Evolutionary conservation across 23 tunicate species (phyloP).

Genomic region (Trididemnum nubilum): DNA sequence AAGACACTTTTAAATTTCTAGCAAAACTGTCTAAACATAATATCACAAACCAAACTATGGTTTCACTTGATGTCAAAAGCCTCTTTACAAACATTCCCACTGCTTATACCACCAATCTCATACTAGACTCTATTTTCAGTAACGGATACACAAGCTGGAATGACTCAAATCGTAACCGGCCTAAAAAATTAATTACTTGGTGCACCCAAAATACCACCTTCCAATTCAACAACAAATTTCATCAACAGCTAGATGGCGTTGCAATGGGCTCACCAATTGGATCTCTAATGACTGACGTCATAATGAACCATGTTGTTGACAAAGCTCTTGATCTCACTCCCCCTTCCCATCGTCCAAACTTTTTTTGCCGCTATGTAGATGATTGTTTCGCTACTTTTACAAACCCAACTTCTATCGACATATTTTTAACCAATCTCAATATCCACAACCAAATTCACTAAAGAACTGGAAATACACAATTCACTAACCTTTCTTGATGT

Average conservation of each 20-base stretch:
- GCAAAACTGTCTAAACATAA: too few species aligned
- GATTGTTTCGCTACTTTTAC: neutral
- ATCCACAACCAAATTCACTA: too few species aligned
- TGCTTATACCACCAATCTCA: neutral
- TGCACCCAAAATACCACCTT: neutral
- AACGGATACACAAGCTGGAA: neutral
- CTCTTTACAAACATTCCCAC: too few species aligned
- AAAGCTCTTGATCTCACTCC: neutral
- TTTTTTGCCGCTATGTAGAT: neutral
- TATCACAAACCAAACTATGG: too few species aligned
- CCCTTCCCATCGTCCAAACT: neutral
- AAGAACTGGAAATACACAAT: too few species aligned
- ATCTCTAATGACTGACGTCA: conserved; percentile 1
- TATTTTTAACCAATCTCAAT: neutral
- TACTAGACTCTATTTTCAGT: neutral
- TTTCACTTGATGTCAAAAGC: too few species aligned
- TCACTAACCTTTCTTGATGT: too few species aligned
- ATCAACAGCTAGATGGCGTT: neutral
- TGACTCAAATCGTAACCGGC: neutral
- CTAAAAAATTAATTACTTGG: neutral
- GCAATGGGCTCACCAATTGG: neutral
- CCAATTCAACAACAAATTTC: neutral
- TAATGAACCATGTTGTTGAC: neutral
- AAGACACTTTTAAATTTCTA: too few species aligned
- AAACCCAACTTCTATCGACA: neutral